Evolutionary conservation across 2,797 vertebrate species (phyloP), one percentile per base, ranked within the genome.

Genomic region (Sandelia bainsii): DNA sequence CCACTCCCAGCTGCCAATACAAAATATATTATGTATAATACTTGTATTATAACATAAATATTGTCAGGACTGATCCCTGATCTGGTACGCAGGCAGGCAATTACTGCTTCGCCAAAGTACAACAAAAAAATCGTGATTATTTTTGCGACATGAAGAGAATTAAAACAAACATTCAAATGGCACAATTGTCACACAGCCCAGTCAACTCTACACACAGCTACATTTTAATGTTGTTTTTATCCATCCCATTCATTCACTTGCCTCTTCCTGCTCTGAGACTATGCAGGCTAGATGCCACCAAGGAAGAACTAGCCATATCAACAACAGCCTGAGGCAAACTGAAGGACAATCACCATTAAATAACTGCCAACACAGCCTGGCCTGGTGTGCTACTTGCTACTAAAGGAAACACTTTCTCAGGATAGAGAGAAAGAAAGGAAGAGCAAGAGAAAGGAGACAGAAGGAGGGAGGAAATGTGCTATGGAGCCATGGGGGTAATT

Each of bases 401-500:
- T 19, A 68, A 63, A 62, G 42, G 66, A 66, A 65, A 64, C 52
- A 60, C 63, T 40, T 74, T 80, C 66, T 74, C 44, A 23, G 76
- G 78, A 79, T 8, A 51, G 62, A 77, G 23, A 58, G 67, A 69
- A 46, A 74, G 34, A 73, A 34, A 75, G 44, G 25, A 57, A 59
- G 69, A 72, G 45, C 1, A 39, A 61, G 42, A 60, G 57, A 59
- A 20, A 27, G 48, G 37, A 76, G 62, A 50, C 49, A 71, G 37
- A 52, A 77, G 39, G 49, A 75, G 61, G 60, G 50, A 79, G 60
- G 68, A 69, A 80, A 80, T 75, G 69, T 74, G 82, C 72, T 75
- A 67, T 85, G 72, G 80, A 79, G 72, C 81, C 79, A 54, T 22
- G 65, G 64, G 84, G 75, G 79, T 70, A 78, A 81, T 87, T 69